Evolutionary conservation across 2,113 vertebrate species (phyloP).

Genomic region (Chaetodon trifascialis): DNA sequence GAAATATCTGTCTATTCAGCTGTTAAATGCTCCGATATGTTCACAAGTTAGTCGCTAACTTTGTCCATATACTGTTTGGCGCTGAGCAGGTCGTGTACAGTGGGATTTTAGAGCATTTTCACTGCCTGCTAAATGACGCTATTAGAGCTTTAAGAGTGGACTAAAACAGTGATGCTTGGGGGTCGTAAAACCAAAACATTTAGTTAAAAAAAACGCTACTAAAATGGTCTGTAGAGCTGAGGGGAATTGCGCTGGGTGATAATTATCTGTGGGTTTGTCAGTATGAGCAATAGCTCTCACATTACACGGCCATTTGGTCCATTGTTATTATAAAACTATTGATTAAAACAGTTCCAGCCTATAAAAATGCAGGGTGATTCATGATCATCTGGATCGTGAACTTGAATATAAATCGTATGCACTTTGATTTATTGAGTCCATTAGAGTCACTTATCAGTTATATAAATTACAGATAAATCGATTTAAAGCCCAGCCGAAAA

Average conservation of each 20-base stretch:
- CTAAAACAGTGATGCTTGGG: neutral
- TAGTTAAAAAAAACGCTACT: neutral
- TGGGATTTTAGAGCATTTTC: neutral
- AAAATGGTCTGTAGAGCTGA: neutral
- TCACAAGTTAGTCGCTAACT: neutral
- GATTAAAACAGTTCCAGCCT: neutral
- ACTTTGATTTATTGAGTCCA: slow-evolving; percentile 38
- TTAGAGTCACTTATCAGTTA: slow-evolving; percentile 37
- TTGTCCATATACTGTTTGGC: neutral
- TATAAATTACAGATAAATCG: slow-evolving; percentile 40
- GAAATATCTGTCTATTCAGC: slow-evolving; percentile 7
- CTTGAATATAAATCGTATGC: slow-evolving; percentile 6
- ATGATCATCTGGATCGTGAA: neutral
- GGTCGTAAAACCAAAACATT: neutral
- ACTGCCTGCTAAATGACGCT: neutral
- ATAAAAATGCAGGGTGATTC: neutral
- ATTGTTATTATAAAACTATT: neutral
- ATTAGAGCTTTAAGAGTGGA: neutral
- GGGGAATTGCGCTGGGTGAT: neutral
- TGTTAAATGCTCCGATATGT: slow-evolving; percentile 10
- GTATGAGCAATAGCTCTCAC: neutral
- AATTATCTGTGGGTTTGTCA: neutral
- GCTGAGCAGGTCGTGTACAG: too few species aligned
- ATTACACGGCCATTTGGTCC: neutral
- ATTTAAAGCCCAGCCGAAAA: neutral